Percentiles rank a stretch among this genome's conserved stretches.
These are phyloP conservation scores for Lota lota DNA, from an alignment of 2,113 vertebrate genomes.

Conservation along the genomic window DNA sequence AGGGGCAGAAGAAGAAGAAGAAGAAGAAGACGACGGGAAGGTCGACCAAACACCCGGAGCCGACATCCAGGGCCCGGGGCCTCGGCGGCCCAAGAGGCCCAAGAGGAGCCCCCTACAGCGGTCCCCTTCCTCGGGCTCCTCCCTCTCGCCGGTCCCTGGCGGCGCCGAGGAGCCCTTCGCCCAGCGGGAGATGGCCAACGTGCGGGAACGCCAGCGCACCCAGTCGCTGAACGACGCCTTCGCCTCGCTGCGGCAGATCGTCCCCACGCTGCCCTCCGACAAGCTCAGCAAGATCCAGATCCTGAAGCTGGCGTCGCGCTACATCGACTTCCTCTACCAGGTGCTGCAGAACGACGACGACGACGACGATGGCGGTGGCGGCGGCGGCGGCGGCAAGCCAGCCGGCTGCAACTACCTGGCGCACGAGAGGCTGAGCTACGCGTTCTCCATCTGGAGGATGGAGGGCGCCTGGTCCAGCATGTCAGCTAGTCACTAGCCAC, in stretches of 20 bases:
- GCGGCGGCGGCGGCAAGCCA: constrained; percentile 82
- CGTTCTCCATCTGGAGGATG: constrained; percentile 93
- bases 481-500: constrained; percentile 80
- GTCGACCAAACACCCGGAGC: constrained; percentile 8
- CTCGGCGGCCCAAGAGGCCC: constrained; percentile 54
- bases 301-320: constrained; percentile 85
- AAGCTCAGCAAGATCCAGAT: constrained; percentile 94
- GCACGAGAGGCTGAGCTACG: constrained; percentile 87
- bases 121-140: constrained; percentile 39
- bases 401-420: constrained; percentile 85
- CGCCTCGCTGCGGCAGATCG: constrained; percentile 84
- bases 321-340: constrained; percentile 90
- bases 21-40: too few species aligned
- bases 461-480: constrained; percentile 88
- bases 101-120: constrained; percentile 67
- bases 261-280: constrained; percentile 87
- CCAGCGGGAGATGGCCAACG: constrained; percentile 86
- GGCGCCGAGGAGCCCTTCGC: constrained; percentile 79
- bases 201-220: constrained; percentile 85
- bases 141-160: constrained; percentile 46
- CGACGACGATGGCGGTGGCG: too few species aligned
- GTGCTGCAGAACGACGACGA: constrained; percentile 87
- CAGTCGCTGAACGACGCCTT: constrained; percentile 90
- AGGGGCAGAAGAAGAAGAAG: constrained; percentile 24
- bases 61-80: constrained; percentile 32